Evolutionary conservation across 2,113 vertebrate genomes (phyloP), one percentile per base, ranked within the genome.

Genomic region (Vanacampus margaritifer): DNA sequence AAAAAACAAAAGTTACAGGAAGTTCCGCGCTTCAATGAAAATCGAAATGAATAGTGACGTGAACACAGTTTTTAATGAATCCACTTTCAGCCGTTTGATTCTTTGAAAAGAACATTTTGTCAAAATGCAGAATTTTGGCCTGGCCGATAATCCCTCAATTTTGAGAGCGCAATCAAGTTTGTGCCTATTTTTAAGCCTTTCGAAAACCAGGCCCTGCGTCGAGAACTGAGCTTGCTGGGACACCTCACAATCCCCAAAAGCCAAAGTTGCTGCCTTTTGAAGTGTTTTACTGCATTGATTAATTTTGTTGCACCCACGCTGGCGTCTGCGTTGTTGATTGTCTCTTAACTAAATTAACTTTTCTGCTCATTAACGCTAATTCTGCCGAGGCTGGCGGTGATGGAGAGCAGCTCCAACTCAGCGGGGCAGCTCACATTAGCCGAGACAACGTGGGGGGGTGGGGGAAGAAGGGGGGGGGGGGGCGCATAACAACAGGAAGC

Each of bases 291-390:
- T 14, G 14, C 26, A 4, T 4, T 12, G 54, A 32, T 57, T 17
- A 57, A 57, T 61, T 61, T 4, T 9, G 5, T n/a, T 1, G 32
- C 28, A 4, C 35, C 57, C 17, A 36, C 51, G 51, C 23, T 13
- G 35, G 39, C 3, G 60, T 61, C n/a, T 26, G 39, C 39, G 5
- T 62, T 26, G 39, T 62, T 24, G 60, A 41, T 26, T 6, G 60
- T 43, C 37, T 62, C 36, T 43, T 43, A 43, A 62, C 37, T 45
- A 43, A 62, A 62, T 62, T 6, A 62, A 62, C 37, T 43, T 62
- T 62, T 62, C 39, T 26, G 37, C 60, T 62, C 60, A 62, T 62
- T 62, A 62, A 16, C 12, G 37, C 39, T 62, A 62, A 62, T 43
- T 26, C n/a, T 5, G 10, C 39, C 2, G 13, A 39, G 59, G 59